Conservation (phyloP, 2,797 vertebrate genomes). For the Oceanodroma leucorhoa region DNA sequence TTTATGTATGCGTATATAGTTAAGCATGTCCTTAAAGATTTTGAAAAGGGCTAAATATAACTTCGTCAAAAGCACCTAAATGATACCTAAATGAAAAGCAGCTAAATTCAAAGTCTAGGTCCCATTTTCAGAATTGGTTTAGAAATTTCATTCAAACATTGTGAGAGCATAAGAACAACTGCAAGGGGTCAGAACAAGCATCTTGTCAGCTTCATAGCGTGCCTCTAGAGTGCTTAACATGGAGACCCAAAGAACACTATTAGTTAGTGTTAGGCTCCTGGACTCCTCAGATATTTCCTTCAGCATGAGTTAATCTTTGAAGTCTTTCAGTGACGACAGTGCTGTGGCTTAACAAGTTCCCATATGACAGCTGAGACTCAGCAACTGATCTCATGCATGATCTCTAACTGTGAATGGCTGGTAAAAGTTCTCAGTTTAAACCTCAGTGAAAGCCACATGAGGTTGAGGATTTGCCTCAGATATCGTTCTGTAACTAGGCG, state of each 20-base stretch:
- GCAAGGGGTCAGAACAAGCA: background rate
- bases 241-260: background rate
- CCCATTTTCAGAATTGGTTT: background rate
- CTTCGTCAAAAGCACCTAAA: background rate
- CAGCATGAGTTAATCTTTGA: background rate
- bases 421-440: background rate
- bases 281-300: background rate
- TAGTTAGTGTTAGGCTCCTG: background rate
- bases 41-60: background rate
- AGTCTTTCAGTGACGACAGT: background rate
- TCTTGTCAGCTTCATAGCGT: background rate
- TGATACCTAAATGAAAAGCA: background rate
- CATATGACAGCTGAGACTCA: background rate
- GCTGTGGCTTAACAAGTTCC: background rate
- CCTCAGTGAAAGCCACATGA: background rate
- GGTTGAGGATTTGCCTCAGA: background rate
- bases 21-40: background rate
- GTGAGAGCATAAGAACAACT: background rate
- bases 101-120: background rate
- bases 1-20: background rate
- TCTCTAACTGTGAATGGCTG: background rate
- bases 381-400: background rate
- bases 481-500: background rate
- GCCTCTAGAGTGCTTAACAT: background rate
- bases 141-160: background rate